Conservation (phyloP, 2,888 invertebrate species). For the Himalopsyche tibetana region DNA sequence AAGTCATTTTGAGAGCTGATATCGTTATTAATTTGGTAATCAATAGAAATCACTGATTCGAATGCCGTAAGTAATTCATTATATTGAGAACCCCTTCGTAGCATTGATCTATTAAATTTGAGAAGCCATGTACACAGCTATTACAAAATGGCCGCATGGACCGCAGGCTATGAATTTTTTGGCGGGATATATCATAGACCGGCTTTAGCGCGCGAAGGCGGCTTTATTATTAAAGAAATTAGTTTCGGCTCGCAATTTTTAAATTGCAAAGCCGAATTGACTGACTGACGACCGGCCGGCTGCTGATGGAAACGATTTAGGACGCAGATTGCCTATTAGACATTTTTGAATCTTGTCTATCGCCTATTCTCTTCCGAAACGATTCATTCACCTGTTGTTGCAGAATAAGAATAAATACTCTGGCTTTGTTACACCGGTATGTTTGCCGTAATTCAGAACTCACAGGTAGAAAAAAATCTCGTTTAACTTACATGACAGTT, state of each 20-base stretch:
- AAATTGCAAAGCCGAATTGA: conserved; percentile 35
- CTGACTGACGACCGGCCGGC: conserved; percentile 1
- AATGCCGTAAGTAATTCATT: no score
- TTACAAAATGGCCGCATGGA: conserved; percentile 48
- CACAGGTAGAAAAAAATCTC: no score
- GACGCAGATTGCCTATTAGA: conserved; percentile 42
- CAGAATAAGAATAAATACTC: background rate
- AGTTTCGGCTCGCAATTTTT: conserved; percentile 43
- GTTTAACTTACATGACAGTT: no score
- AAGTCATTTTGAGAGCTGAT: no score
- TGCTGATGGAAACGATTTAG: conserved; percentile 38
- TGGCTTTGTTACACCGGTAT: no score
- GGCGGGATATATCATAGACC: conserved; percentile 52
- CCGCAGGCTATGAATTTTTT: conserved; percentile 52
- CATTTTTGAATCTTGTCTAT: conserved; percentile 41
- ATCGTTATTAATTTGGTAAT: no score
- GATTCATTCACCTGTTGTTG: conserved; percentile 39
- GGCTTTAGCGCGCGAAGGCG: conserved; percentile 42
- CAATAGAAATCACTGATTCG: no score
- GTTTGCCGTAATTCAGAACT: no score
- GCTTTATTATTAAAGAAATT: conserved; percentile 42
- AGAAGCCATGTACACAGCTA: conserved; percentile 19
- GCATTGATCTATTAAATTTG: background rate
- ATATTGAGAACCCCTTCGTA: no score
- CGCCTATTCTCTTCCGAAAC: conserved; percentile 10